These are phyloP conservation scores for Agrochola lychnidis DNA, from an alignment of 2,888 invertebrate genomes.

Conservation along the genomic window DNA sequence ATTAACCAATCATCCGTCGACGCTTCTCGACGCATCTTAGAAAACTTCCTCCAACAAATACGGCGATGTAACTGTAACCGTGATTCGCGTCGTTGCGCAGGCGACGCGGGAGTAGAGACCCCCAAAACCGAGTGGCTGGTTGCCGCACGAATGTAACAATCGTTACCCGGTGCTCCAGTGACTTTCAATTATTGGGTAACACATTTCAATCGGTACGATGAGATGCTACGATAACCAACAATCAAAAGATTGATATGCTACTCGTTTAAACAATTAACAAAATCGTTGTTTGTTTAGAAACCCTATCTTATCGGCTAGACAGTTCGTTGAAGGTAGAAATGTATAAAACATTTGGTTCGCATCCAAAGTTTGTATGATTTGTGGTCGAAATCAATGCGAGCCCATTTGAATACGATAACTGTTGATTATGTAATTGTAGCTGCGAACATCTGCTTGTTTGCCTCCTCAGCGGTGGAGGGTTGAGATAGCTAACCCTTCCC, in stretches of 20 bases:
- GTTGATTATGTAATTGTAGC: constrained; percentile 89
- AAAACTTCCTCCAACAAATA: constrained; percentile 21
- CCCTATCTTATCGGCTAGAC: constrained; percentile 41
- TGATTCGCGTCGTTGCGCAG: constrained; percentile 30
- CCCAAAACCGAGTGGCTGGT: constrained; percentile 75
- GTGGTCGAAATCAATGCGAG: constrained; percentile 73
- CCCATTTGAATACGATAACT: constrained; percentile 87
- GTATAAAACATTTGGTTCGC: constrained; percentile 56
- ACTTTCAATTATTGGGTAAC: constrained; percentile 82
- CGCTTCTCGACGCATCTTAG: neutral
- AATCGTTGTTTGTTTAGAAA: constrained; percentile 49
- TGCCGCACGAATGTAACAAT: constrained; percentile 82
- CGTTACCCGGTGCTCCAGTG: constrained; percentile 86
- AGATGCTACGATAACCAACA: constrained; percentile 56
- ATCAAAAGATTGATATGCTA: constrained; percentile 48
- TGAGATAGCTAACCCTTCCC: constrained; percentile 83
- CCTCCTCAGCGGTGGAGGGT: constrained; percentile 76
- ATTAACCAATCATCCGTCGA: constrained; percentile 55
- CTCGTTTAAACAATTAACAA: constrained; percentile 55
- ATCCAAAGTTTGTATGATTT: constrained; percentile 51
- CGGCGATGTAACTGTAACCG: constrained; percentile 67
- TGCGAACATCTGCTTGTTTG: constrained; percentile 87
- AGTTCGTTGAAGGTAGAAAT: constrained; percentile 38
- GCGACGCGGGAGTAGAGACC: constrained; percentile 56
- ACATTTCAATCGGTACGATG: constrained; percentile 67